Conservation (phyloP, 2,113 vertebrate genomes). For the Origma solitaria region DNA sequence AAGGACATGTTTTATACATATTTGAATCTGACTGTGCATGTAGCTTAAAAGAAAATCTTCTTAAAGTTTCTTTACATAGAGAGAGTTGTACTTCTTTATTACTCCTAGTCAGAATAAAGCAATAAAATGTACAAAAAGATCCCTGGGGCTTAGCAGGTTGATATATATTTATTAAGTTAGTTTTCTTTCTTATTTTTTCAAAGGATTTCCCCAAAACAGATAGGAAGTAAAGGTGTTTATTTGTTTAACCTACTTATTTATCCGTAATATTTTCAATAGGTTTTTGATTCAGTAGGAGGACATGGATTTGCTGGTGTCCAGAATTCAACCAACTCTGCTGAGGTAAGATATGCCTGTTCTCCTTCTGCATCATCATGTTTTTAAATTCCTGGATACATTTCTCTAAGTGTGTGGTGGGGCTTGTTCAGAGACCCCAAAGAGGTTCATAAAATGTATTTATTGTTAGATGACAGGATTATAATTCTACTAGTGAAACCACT, state of each 20-base stretch:
- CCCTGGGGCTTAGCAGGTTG: background rate
- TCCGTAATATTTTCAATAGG: slow-evolving; percentile 60
- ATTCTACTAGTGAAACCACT: background rate
- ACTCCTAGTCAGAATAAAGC: background rate
- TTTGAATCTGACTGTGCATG: background rate
- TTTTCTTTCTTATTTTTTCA: background rate
- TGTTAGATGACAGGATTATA: background rate
- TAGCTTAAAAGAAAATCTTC: background rate
- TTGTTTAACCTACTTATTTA: background rate
- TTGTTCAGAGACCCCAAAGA: background rate
- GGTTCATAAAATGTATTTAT: background rate
- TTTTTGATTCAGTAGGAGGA: slow-evolving; percentile 82
- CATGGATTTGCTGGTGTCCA: slow-evolving; percentile 64
- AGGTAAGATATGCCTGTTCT: slow-evolving; percentile 43
- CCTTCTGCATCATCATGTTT: background rate
- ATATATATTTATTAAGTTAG: background rate
- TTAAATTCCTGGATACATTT: background rate
- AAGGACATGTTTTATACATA: background rate
- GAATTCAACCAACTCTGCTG: slow-evolving; percentile 68
- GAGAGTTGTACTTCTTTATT: background rate
- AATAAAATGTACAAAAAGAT: background rate
- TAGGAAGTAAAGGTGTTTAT: background rate
- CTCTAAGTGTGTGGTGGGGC: background rate
- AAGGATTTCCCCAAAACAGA: background rate
- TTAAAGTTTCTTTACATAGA: background rate